phyloP scores from a whole-genome alignment of 2,113 vertebrate species.

The Stegastes partitus region DNA sequence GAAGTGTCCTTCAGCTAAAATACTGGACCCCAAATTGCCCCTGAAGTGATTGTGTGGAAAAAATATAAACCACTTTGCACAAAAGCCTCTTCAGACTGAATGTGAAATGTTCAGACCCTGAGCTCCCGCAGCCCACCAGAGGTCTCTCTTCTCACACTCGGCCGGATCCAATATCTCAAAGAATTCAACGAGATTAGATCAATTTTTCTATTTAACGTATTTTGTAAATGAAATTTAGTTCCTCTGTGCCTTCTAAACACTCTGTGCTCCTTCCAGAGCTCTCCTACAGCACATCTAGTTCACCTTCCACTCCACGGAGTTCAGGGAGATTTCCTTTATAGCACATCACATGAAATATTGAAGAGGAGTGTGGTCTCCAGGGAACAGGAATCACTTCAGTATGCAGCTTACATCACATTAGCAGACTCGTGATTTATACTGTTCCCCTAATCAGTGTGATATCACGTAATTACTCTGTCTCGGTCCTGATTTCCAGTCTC shows the following conservation, averaged over 20 bases:
- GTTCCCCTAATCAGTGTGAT: slow-evolving; percentile 16
- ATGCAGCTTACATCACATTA: slow-evolving; percentile 52
- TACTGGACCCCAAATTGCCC: neutral
- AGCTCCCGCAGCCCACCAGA: slow-evolving; percentile 49
- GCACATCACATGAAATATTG: slow-evolving; percentile 68
- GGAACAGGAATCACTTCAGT: slow-evolving; percentile 42
- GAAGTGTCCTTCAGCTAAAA: neutral
- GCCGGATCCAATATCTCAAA: neutral
- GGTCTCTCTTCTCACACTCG: slow-evolving; percentile 51
- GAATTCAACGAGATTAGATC: neutral
- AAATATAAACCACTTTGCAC: no score
- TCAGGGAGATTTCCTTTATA: slow-evolving; percentile 46
- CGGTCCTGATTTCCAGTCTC: neutral
- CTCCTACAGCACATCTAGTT: slow-evolving; percentile 18
- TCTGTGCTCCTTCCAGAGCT: neutral
- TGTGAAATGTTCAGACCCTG: neutral
- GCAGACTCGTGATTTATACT: slow-evolving; percentile 31
- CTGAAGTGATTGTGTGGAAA: neutral
- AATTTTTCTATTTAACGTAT: neutral
- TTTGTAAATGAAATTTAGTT: neutral
- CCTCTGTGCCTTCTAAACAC: neutral
- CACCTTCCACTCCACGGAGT: slow-evolving; percentile 13
- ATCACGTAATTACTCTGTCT: slow-evolving; percentile 12
- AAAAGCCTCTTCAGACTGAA: neutral
- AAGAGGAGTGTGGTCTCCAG: slow-evolving; percentile 27